Evolutionary conservation across 2,888 invertebrate genomes (phyloP), one percentile per base, ranked within the genome.

Genomic region (Drosophila paranaensis): DNA sequence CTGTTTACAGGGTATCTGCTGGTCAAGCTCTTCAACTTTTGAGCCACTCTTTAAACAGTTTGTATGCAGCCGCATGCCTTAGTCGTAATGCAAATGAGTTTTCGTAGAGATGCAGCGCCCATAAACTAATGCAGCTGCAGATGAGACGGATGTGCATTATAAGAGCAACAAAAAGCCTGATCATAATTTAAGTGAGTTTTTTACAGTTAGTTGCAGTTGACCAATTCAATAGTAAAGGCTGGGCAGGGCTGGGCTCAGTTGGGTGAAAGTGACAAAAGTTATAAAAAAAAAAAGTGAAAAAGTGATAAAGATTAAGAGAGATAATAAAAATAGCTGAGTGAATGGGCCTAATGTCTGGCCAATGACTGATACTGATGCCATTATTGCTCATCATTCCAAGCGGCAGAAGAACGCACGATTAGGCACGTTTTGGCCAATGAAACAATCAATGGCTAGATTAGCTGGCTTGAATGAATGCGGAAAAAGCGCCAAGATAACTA

Each of bases 401-500:
- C 14, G n/a, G 14, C 14, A 25, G 25, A 58, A 71, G 60, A 71
- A 71, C 48, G 46, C 45, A 8, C 60, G 69, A 64, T 80, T 80
- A 53, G 64, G 69, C 81, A 77, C 66, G 78, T 66, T 57, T 40
- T 55, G 46, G 39, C 62, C 43, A 58, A 74, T 42, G 35, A 25
- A 57, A 58, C 30, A 58, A 40, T 25, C 37, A 58, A 48, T 48
- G 33, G 3, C 37, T 20, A 43, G 79, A 81, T 84, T 67, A 67
- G 45, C 48, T 43, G 37, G n/a, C 53, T 35, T 48, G 71, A 72
- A 57, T 77, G 80, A 88, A 84, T 88, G 84, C 82, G 82, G 82
- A 82, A 82, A 79, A 69, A 50, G 2, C 33, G 33, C 11, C 60
- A 30, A 45, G 50, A 51, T 60, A 64, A 74, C 54, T 53, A 64